These are phyloP conservation scores for Gymnothorax reevesii DNA, from an alignment of 2,797 vertebrate genomes.

Conservation along the genomic window DNA sequence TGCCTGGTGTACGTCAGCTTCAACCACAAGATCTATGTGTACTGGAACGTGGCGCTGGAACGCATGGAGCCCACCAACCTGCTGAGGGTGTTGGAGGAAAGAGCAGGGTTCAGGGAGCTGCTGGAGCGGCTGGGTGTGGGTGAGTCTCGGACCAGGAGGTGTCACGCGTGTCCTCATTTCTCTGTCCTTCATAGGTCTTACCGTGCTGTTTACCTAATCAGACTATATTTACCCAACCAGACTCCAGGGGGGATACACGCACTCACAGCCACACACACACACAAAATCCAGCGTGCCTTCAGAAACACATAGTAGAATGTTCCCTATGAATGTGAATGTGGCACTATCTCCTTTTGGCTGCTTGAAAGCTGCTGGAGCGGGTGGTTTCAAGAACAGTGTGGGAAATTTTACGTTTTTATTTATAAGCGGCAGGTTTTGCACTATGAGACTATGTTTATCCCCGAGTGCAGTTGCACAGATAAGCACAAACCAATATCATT, in stretches of 20 bases:
- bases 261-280: background rate
- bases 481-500: background rate
- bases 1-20: slow-evolving; percentile 96
- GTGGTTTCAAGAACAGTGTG: slow-evolving; percentile 18
- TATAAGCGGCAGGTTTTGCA: background rate
- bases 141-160: slow-evolving; percentile 64
- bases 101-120: slow-evolving; percentile 72
- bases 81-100: slow-evolving; percentile 81
- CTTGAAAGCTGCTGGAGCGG: background rate
- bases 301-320: background rate
- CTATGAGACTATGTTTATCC: background rate
- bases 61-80: slow-evolving; percentile 95
- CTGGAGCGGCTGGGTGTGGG: slow-evolving; percentile 80
- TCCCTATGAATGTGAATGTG: slow-evolving; percentile 32
- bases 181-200: background rate
- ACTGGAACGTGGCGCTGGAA: slow-evolving; percentile 94
- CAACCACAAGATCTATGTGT: slow-evolving; percentile 94
- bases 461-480: background rate
- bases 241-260: background rate
- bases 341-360: background rate
- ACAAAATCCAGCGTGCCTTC: slow-evolving; percentile 1
- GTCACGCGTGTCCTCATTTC: background rate
- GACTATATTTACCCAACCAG: too few relatives aligned
- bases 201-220: background rate
- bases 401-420: background rate